Conservation (phyloP, 2,888 invertebrate species). For the Sclerodermus sp. region DNA sequence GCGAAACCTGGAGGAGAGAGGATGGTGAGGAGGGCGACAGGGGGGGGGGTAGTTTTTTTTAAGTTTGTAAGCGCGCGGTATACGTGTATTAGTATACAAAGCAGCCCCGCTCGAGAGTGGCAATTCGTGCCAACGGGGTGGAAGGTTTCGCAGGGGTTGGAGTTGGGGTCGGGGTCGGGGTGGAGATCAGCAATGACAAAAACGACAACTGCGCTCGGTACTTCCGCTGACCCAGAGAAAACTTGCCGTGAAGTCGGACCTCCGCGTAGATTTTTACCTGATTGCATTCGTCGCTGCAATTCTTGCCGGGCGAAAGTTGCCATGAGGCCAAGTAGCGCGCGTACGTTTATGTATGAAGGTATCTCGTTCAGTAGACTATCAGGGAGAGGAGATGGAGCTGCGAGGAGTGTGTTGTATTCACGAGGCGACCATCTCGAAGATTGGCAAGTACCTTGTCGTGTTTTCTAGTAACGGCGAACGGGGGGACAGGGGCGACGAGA, state of each 20-base stretch:
- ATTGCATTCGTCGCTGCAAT: conserved; percentile 27
- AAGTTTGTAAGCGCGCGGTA: no score
- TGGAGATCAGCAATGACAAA: neutral
- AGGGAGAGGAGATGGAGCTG: neutral
- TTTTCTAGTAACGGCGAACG: conserved; percentile 12
- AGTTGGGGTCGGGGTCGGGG: neutral
- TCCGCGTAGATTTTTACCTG: conserved; percentile 26
- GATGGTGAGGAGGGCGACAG: no score
- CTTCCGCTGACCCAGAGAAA: conserved; percentile 8
- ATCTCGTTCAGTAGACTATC: neutral
- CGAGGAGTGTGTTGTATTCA: conserved; percentile 18
- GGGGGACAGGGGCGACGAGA: conserved; percentile 8
- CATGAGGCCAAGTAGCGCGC: no score
- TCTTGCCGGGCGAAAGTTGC: conserved; percentile 9
- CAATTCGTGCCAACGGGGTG: no score
- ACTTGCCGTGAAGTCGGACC: conserved; percentile 1
- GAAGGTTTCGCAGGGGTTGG: no score
- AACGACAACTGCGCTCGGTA: neutral
- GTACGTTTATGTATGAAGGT: no score
- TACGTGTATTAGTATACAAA: no score
- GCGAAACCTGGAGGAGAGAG: no score
- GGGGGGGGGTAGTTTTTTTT: no score
- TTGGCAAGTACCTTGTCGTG: conserved; percentile 30
- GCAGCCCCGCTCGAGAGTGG: no score
- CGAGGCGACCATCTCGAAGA: conserved; percentile 24